Evolutionary conservation across 2,113 vertebrate species (phyloP).

Genomic region (Sarotherodon lohbergeri): DNA sequence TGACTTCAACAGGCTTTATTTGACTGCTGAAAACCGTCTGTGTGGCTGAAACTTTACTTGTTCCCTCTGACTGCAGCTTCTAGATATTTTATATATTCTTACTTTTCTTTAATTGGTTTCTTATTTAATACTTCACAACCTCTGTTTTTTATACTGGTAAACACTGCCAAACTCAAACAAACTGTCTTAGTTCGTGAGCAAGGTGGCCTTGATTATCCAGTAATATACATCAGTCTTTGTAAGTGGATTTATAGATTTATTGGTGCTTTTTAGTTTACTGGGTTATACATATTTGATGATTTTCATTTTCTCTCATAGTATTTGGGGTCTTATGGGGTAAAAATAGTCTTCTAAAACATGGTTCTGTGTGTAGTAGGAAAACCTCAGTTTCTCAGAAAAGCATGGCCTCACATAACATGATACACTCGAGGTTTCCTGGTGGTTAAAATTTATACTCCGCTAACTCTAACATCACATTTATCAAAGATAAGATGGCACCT

Average conservation of each 20-base stretch:
- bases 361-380: not conserved
- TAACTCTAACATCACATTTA: not conserved
- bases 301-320: not conserved
- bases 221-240: not conserved
- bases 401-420: not conserved
- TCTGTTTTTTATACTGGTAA: not conserved
- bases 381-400: not conserved
- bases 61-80: not conserved
- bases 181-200: not conserved
- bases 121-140: not conserved
- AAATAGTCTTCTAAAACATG: not conserved
- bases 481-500: not conserved
- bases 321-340: not conserved
- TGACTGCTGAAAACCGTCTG: not conserved
- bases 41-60: not conserved
- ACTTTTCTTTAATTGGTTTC: not conserved
- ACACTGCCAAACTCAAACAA: not conserved
- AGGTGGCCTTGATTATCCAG: not conserved
- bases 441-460: not conserved
- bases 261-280: not conserved
- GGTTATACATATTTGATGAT: not conserved
- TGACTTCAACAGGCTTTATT: not conserved
- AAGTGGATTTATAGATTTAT: not conserved
- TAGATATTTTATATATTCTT: not conserved
- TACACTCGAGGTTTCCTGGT: not conserved